Conservation (phyloP, 2,113 vertebrate species). For the Poeciliopsis retropinna region DNA sequence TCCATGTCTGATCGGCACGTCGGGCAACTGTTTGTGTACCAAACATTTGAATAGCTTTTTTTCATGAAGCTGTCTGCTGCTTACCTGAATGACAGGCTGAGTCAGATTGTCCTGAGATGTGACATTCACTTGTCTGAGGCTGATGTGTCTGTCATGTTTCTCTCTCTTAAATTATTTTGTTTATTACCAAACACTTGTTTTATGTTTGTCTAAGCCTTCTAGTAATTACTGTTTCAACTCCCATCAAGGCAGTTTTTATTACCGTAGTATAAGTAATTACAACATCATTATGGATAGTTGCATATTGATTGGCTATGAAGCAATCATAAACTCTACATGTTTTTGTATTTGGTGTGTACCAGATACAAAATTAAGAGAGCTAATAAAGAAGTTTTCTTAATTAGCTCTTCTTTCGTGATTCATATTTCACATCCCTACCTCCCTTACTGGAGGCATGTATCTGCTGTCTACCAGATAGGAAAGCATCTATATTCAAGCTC, state of each 20-base stretch:
- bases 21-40: neutral
- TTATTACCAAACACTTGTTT: no score
- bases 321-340: neutral
- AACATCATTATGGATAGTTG: neutral
- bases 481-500: neutral
- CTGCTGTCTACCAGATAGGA: no score
- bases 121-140: neutral
- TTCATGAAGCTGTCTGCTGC: constrained; percentile 40
- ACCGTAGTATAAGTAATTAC: neutral
- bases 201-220: neutral
- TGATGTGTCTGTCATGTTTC: neutral
- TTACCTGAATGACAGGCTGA: constrained; percentile 43
- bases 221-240: neutral
- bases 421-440: no score
- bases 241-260: neutral
- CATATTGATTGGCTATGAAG: neutral
- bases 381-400: no score
- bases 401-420: no score
- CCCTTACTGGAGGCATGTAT: no score
- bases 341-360: neutral
- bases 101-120: constrained; percentile 16
- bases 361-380: no score
- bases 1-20: constrained; percentile 10
- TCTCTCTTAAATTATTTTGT: neutral
- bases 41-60: constrained; percentile 28